Base-by-base conservation (phyloP, 1,140 invertebrate genomes). In the Caerostris extrusa region DNA sequence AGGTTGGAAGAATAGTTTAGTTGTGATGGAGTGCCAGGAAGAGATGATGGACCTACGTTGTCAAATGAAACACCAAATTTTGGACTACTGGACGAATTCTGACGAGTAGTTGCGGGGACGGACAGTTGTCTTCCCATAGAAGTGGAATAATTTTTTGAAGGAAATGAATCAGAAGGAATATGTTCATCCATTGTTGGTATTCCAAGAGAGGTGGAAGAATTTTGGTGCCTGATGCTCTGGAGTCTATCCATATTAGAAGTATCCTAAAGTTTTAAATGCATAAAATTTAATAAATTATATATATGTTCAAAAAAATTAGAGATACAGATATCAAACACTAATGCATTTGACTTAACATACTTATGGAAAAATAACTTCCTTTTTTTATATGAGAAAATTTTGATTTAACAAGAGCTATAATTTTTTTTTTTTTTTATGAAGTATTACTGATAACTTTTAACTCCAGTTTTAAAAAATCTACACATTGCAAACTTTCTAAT, bases 11-110 rank as follows among this genome's bases (percentile, higher is more conserved):
- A n/a, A 67, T 89, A 93, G 7, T 64, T 81, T 60, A 12, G 19
- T 50, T 55, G 55, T 17, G 87, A 89, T 17, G 87, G 71, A 90
- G 67, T 93, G 7, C 71, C 77, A 50, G 93, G 93, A 19, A 94
- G 88, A n/a, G 93, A 90, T 12, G 64, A n/a, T 12, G 64, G 8
- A 12, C 61, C 93, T 61, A 60, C 83, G 50, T 90, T 7, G 50
- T 89, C 89, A 60, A 85, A 94, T 8, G 82, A 83, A 17, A 89
- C 67, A 53, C 85, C 71, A 64, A 82, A 60, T 50, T 93, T 93
- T 55, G 86, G 92, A 82, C 86, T 93, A 64, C 50, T 64, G 0
- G 90, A 83, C 12, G 82, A 67, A n/a, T 58, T 86, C 14, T 86
- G 91, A 60, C 34, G 14, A n/a, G 69, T 60, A 3, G 86, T n/a